phyloP scores from a whole-genome alignment of 2,113 vertebrate species.

The Semnornis frantzii region DNA sequence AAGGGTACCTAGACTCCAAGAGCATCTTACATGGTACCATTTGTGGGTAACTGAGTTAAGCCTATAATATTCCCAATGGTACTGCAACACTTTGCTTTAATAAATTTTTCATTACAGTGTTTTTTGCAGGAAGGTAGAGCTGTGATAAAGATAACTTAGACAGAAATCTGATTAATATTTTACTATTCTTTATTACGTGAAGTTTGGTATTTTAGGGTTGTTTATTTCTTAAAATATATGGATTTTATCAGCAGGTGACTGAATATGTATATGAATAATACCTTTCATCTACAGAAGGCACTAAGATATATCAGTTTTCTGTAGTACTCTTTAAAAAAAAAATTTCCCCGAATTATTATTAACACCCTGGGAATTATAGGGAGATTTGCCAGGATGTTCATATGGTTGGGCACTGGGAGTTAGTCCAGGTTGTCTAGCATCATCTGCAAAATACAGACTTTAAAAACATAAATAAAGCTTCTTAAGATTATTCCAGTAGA shows the following conservation, averaged over 20 bases:
- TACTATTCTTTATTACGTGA: neutral
- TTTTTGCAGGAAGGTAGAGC: neutral
- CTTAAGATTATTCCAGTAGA: neutral
- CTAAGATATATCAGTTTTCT: neutral
- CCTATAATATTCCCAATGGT: neutral
- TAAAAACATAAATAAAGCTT: neutral
- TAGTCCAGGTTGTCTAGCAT: neutral
- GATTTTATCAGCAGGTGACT: neutral
- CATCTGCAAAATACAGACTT: no score
- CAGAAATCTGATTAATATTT: neutral
- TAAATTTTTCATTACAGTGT: neutral
- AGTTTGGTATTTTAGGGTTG: rapidly evolving
- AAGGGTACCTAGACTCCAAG: neutral
- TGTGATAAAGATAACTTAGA: neutral
- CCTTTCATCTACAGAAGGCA: neutral
- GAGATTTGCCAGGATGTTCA: neutral
- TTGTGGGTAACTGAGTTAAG: rapidly evolving
- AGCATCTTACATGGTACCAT: neutral
- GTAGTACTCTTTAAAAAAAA: neutral
- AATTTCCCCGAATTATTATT: neutral
- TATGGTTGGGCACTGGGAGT: neutral
- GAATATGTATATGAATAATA: neutral
- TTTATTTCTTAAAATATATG: neutral
- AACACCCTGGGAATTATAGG: neutral
- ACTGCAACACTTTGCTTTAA: neutral